A percentile compares a stretch with the other conserved stretches of the same genome.
Conservation (phyloP, 2,797 vertebrate genomes). For the Esox lucius region DNA sequence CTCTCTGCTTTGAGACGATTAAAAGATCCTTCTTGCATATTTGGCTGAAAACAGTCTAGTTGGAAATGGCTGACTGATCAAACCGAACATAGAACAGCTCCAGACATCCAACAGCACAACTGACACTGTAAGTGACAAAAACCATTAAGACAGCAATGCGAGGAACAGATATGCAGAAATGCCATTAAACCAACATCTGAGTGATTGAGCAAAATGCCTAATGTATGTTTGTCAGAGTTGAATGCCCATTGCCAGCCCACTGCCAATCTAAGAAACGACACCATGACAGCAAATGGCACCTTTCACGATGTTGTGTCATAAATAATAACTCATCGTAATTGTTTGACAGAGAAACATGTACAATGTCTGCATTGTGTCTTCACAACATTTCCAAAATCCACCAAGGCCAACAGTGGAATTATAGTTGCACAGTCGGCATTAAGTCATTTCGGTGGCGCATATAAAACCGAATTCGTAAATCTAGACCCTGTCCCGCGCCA, state of each 20-base stretch:
- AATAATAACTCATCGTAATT: no score
- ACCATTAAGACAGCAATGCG: not conserved
- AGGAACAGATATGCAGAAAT: not conserved
- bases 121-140: not conserved
- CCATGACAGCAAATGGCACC: not conserved
- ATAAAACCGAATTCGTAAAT: no score
- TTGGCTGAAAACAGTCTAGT: not conserved
- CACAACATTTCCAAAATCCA: no score
- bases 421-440: no score
- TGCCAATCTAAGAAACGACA: not conserved
- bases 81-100: not conserved
- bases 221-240: constrained; percentile 37
- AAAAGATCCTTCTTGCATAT: not conserved
- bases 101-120: not conserved
- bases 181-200: not conserved
- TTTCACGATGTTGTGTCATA: not conserved
- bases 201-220: constrained; percentile 17
- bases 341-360: no score
- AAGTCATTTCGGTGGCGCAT: no score
- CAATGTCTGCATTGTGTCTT: no score
- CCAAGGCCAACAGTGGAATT: no score
- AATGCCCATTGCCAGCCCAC: constrained; percentile 17
- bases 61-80: not conserved
- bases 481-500: no score
- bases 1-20: not conserved